These are phyloP conservation scores for Podarcis lilfordi DNA, from an alignment of 2,797 vertebrate genomes.

Conservation along the genomic window DNA sequence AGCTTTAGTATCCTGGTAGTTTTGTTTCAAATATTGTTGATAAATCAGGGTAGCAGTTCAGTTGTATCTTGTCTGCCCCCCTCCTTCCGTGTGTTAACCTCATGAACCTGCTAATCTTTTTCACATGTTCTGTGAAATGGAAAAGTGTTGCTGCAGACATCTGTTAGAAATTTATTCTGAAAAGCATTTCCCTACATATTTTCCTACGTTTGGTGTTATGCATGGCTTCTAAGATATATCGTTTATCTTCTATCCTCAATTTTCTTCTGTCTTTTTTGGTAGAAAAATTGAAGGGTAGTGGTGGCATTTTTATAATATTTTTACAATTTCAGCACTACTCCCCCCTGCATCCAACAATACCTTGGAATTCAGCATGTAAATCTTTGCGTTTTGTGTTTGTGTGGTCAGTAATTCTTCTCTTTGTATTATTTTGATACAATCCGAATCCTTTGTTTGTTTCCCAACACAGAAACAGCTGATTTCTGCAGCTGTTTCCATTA, in stretches of 20 bases:
- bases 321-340: not conserved
- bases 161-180: conserved; percentile 21
- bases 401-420: not conserved
- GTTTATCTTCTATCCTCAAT: not conserved
- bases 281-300: not conserved
- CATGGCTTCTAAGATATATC: conserved; percentile 1
- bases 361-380: not conserved
- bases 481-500: not conserved
- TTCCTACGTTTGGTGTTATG: conserved; percentile 7
- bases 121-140: conserved; percentile 19
- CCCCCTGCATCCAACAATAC: not conserved
- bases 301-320: not conserved
- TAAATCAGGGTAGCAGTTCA: not conserved
- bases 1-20: not conserved
- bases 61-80: conserved; percentile 16
- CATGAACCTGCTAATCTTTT: conserved; percentile 16
- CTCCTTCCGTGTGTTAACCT: not conserved
- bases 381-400: not conserved
- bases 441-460: not conserved
- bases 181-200: conserved; percentile 4
- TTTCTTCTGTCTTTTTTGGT: not conserved
- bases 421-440: not conserved
- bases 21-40: not conserved
- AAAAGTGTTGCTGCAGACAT: conserved; percentile 19
- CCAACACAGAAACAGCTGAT: not conserved